Evolutionary conservation across 2,113 vertebrate genomes (phyloP), one percentile per base, ranked within the genome.

Genomic region (Sapajus apella): DNA sequence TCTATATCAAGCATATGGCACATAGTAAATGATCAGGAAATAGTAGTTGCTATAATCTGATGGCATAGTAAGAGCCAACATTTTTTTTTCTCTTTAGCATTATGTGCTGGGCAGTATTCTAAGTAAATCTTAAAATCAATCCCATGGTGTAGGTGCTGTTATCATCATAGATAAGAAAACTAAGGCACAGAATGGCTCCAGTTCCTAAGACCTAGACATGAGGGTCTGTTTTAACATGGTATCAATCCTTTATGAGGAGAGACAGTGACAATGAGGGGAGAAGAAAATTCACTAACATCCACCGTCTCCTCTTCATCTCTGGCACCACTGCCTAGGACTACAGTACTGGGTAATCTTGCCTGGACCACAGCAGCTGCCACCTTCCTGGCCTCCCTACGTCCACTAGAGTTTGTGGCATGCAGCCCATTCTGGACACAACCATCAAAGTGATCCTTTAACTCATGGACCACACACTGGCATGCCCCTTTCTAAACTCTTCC

Each of bases 11-110:
- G 56, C 61, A 87, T 92, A 40, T 64, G 43, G 52, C 45, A 79
- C 40, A 35, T 52, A 87, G 86, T 80, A 80, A 95, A 61, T 86
- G 83, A 89, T 96, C 82, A 85, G 50, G 83, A 96, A 96, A 91
- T 93, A 87, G 43, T 73, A 87, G 89, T 87, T 96, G 73, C 58
- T 85, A 30, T 73, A 45, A 94, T 73, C 45, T n/a, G 35, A 76
- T 85, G 16, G 37, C 75, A 64, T 30, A 82, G 30, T 35, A 88
- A 75, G 20, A 85, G 45, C 82, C 52, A 56, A 81, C 5, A 0
- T 35, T 50, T 23, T 30, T 30, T 52, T 72, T 50, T 75, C 92
- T 81, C 68, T 37, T 88, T 72, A 68, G 82, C 52, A 64, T 37
- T 90, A 43, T 14, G 6, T 56, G 43, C n/a, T 21, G 3, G 16